Percentiles rank a stretch among this genome's conserved stretches.
These are phyloP conservation scores for Sphecodes monilicornis DNA, from an alignment of 2,888 invertebrate genomes.

Conservation along the genomic window DNA sequence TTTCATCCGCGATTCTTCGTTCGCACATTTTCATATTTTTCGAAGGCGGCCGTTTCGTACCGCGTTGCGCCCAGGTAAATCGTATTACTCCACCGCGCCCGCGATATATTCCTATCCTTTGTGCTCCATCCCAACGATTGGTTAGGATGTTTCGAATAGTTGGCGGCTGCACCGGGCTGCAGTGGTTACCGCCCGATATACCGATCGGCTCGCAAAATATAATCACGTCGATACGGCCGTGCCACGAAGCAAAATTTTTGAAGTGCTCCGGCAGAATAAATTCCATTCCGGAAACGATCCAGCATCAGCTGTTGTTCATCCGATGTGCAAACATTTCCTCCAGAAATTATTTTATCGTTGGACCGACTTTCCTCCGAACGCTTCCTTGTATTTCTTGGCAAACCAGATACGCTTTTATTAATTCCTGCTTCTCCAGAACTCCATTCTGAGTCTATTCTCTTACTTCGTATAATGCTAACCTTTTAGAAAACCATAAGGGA, in stretches of 20 bases:
- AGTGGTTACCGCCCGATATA: slow-evolving; percentile 14
- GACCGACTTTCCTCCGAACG: background rate
- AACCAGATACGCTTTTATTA: background rate
- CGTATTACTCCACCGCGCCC: slow-evolving; percentile 40
- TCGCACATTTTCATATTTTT: slow-evolving; percentile 18
- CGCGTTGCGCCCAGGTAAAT: slow-evolving; percentile 52
- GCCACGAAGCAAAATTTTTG: background rate
- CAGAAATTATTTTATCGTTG: slow-evolving; percentile 12
- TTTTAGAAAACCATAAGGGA: background rate
- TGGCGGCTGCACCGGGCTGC: slow-evolving; percentile 35
- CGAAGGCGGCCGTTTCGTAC: slow-evolving; percentile 43
- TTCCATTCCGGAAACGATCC: background rate
- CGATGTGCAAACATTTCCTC: background rate
- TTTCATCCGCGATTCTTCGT: background rate
- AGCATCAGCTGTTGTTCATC: background rate
- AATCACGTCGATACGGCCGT: slow-evolving; percentile 19
- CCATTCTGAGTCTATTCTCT: background rate
- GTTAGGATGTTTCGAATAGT: slow-evolving; percentile 43
- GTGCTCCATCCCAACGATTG: slow-evolving; percentile 43
- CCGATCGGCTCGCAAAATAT: slow-evolving; percentile 34
- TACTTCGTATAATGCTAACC: background rate
- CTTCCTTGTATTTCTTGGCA: background rate
- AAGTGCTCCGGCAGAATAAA: slow-evolving; percentile 6
- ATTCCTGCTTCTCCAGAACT: background rate
- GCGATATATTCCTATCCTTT: slow-evolving; percentile 22